These are phyloP conservation scores for Temnothorax ravouxi DNA, from an alignment of 2,888 invertebrate species.

Conservation along the genomic window DNA sequence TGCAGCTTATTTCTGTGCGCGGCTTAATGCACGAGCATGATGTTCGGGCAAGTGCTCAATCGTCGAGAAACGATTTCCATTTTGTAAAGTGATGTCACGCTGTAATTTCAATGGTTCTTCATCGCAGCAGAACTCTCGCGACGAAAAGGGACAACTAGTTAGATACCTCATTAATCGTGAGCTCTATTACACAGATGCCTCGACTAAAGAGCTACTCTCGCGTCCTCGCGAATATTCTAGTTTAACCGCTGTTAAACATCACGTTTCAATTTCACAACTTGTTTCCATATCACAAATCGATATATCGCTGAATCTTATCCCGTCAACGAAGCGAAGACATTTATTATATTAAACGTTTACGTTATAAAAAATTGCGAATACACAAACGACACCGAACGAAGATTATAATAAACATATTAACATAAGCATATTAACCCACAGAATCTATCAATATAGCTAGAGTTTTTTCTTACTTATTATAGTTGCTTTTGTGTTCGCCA, in stretches of 20 bases:
- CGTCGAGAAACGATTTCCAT: slow-evolving; percentile 52
- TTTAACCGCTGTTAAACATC: slow-evolving; percentile 59
- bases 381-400: background rate
- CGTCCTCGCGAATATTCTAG: slow-evolving; percentile 60
- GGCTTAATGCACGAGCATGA: background rate
- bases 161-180: slow-evolving; percentile 69
- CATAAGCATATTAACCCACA: background rate
- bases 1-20: background rate
- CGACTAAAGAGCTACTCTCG: slow-evolving; percentile 61
- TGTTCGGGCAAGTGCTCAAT: background rate
- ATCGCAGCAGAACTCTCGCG: slow-evolving; percentile 59
- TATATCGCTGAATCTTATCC: slow-evolving; percentile 2
- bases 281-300: slow-evolving; percentile 11
- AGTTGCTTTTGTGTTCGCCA: background rate
- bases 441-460: background rate
- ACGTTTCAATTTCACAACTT: slow-evolving; percentile 50
- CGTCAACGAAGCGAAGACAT: background rate
- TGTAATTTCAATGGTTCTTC: slow-evolving; percentile 69
- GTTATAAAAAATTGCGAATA: background rate
- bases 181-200: slow-evolving; percentile 62
- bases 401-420: background rate
- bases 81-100: slow-evolving; percentile 55
- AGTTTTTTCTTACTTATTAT: background rate
- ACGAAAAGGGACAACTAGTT: slow-evolving; percentile 59
- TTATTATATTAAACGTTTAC: slow-evolving; percentile 4